Evolutionary conservation across 1,140 invertebrate species (phyloP).

Genomic region (Odontomachus brunneus): DNA sequence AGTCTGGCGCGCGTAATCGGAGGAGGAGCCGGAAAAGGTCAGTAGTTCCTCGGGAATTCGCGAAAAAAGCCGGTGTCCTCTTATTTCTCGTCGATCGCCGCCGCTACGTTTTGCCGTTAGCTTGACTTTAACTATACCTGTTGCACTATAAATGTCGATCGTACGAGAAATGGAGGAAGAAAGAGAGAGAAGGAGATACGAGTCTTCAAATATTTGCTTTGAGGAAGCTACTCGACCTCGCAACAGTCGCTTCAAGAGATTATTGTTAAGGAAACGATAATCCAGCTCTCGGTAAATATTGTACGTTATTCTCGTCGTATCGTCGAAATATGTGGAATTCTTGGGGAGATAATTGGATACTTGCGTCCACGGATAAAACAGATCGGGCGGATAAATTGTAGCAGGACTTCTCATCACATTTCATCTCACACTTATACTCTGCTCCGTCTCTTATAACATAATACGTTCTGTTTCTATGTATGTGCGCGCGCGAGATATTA

Average conservation of each 20-base stretch:
- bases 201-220: conserved; percentile 44
- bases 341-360: background rate
- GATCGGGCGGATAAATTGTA: too few relatives aligned
- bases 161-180: background rate
- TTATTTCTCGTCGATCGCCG: conserved; percentile 5
- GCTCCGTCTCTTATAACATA: too few relatives aligned
- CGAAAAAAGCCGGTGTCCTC: too few relatives aligned
- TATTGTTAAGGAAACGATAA: conserved; percentile 22
- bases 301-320: background rate
- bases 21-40: too few relatives aligned
- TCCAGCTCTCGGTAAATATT: conserved; percentile 18
- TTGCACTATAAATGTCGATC: conserved; percentile 32
- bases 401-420: too few relatives aligned
- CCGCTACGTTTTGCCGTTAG: background rate
- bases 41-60: too few relatives aligned
- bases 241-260: conserved; percentile 18
- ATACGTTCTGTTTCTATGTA: too few relatives aligned
- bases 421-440: too few relatives aligned
- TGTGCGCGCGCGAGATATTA: too few relatives aligned
- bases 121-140: conserved; percentile 28
- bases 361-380: too few relatives aligned
- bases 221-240: conserved; percentile 27
- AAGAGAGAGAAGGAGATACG: too few relatives aligned
- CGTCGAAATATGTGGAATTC: background rate
- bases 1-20: too few relatives aligned